Conservation (phyloP, 2,888 invertebrate genomes). For the Matsumyia berberina region DNA sequence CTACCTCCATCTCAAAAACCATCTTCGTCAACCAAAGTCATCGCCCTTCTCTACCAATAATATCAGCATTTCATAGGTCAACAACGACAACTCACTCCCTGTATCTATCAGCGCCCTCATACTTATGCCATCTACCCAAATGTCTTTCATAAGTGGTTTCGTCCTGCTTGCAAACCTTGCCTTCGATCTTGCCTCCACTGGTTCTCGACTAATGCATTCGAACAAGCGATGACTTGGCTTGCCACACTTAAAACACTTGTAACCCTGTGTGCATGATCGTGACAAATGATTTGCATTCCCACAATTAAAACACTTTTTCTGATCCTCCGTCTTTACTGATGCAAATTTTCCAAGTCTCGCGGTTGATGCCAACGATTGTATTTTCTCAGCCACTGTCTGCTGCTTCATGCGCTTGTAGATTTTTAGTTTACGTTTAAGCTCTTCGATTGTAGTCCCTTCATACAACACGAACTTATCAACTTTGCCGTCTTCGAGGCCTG, state of each 20-base stretch:
- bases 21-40: too few relatives aligned
- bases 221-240: constrained; percentile 34
- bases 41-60: too few relatives aligned
- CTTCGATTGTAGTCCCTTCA: constrained; percentile 30
- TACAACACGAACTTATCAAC: constrained; percentile 41
- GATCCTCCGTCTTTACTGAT: too few relatives aligned
- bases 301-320: constrained; percentile 10
- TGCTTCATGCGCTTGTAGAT: constrained; percentile 34
- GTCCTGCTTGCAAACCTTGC: neutral
- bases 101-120: constrained; percentile 18
- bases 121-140: neutral
- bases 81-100: constrained; percentile 19
- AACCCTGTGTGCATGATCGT: neutral
- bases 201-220: constrained; percentile 12
- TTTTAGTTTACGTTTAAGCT: constrained; percentile 42
- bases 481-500: constrained; percentile 37
- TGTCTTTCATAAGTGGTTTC: neutral
- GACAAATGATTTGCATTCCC: neutral
- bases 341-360: too few relatives aligned
- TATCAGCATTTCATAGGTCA: constrained; percentile 27
- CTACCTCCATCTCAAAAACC: too few relatives aligned
- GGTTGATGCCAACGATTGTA: too few relatives aligned
- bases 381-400: too few relatives aligned
- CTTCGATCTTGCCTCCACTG: constrained; percentile 4
- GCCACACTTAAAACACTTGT: constrained; percentile 29